Evolutionary conservation across 2,888 invertebrate species (phyloP).

Genomic region (Drosophila glabriapex): DNA sequence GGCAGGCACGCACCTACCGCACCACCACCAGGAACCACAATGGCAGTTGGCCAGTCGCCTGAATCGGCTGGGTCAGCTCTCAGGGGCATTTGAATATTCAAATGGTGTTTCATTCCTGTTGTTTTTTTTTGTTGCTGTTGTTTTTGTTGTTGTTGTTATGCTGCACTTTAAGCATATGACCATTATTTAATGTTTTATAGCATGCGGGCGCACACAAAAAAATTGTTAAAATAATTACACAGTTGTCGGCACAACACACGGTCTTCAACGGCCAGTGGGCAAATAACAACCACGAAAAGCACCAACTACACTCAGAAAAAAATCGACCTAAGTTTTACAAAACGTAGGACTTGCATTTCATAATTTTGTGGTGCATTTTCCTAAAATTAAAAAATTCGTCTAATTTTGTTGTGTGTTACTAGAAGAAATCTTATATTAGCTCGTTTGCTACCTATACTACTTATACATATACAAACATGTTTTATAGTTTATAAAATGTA

Average conservation of each 20-base stretch:
- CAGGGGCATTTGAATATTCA: conserved; percentile 81
- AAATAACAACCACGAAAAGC: conserved; percentile 31
- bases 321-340: not conserved
- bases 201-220: conserved; percentile 73
- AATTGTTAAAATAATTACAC: conserved; percentile 78
- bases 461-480: too few species aligned
- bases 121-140: not conserved
- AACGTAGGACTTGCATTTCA: not conserved
- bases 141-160: conserved; percentile 27
- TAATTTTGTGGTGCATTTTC: not conserved
- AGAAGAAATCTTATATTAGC: not conserved
- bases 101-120: conserved; percentile 51
- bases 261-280: conserved; percentile 8
- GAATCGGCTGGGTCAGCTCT: conserved; percentile 51
- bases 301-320: conserved; percentile 10
- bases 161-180: conserved; percentile 77
- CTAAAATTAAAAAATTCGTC: not conserved
- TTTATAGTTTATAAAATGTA: not conserved
- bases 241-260: conserved; percentile 52
- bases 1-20: conserved; percentile 48
- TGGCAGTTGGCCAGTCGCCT: conserved; percentile 44
- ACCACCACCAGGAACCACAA: conserved; percentile 20
- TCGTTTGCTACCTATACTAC: not conserved
- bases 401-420: not conserved
- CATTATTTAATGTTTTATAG: conserved; percentile 80